Percentiles rank a stretch among this genome's conserved stretches.
These are phyloP conservation scores for Cremastinae sp. DNA, from an alignment of 2,888 invertebrate species.

Conservation along the genomic window DNA sequence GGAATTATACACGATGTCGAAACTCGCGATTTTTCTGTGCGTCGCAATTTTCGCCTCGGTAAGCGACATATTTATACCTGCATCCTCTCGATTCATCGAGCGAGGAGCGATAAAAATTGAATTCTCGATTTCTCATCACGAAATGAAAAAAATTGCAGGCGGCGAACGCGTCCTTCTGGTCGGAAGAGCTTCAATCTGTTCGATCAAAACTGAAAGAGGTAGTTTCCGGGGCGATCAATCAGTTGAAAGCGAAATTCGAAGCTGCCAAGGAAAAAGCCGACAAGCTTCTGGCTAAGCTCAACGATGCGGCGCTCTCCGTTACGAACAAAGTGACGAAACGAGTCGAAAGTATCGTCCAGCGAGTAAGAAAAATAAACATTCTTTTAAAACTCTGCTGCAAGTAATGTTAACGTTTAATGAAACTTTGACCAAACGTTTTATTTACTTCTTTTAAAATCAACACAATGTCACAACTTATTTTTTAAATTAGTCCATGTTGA, in stretches of 20 bases:
- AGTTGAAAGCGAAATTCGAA: conserved; percentile 46
- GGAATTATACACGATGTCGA: conserved; percentile 63
- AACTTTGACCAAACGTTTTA: too few relatives aligned
- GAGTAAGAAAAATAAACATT: conserved; percentile 45
- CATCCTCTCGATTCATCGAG: not conserved
- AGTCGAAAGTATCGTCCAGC: conserved; percentile 37
- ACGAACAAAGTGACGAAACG: conserved; percentile 37
- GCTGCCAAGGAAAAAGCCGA: conserved; percentile 50
- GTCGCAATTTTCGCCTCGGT: conserved; percentile 60
- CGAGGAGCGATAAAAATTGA: not conserved
- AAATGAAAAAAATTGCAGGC: conserved; percentile 9
- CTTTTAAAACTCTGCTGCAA: too few relatives aligned
- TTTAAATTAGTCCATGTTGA: too few relatives aligned
- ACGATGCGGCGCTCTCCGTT: conserved; percentile 46
- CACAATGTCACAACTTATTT: too few relatives aligned
- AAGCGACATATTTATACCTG: conserved; percentile 61
- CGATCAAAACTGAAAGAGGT: conserved; percentile 52
- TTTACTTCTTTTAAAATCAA: too few relatives aligned
- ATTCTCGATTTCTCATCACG: not conserved
- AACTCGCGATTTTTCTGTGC: conserved; percentile 59
- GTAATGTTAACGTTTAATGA: too few relatives aligned
- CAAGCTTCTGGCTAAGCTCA: conserved; percentile 33
- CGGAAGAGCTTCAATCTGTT: conserved; percentile 22
- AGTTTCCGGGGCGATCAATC: conserved; percentile 51
- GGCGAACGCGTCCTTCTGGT: conserved; percentile 13